These are phyloP conservation scores for Drosophila phalerata DNA, from an alignment of 2,888 invertebrate genomes.

Conservation along the genomic window DNA sequence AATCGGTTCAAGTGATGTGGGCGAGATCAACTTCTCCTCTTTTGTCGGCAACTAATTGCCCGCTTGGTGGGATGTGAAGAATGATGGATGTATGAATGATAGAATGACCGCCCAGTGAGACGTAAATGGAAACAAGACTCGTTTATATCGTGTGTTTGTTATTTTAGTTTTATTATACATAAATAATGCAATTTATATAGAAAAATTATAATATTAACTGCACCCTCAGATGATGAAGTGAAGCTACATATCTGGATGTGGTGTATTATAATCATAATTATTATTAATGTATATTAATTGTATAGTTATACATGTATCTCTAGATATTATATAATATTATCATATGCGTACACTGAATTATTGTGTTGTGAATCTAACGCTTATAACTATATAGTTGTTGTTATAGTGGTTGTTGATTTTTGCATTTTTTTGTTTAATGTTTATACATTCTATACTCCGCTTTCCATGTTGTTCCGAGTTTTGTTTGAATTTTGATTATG, in stretches of 20 bases:
- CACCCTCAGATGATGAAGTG: neutral
- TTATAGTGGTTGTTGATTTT: constrained; percentile 12
- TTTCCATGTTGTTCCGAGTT: neutral
- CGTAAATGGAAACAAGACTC: constrained; percentile 18
- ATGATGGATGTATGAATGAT: neutral
- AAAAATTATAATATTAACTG: constrained; percentile 38
- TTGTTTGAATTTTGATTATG: neutral
- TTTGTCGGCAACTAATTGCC: constrained; percentile 10
- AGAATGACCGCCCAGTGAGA: neutral
- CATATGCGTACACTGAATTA: neutral
- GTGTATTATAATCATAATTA: constrained; percentile 1
- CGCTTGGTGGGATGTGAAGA: neutral
- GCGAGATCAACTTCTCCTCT: neutral
- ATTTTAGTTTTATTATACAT: constrained; percentile 39
- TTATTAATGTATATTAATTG: neutral
- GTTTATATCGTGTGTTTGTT: constrained; percentile 6
- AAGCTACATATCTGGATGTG: neutral
- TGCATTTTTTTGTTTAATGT: neutral
- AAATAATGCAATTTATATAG: constrained; percentile 35
- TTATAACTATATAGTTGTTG: constrained; percentile 8
- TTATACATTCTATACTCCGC: constrained; percentile 11
- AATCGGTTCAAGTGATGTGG: neutral
- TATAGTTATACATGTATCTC: constrained; percentile 1
- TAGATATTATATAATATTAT: constrained; percentile 5
- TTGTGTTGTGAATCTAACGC: neutral